Percentiles rank a stretch among this genome's conserved stretches.
Evolutionary conservation across 1,140 invertebrate genomes (phyloP).

Genomic region (Tyrophagus putrescentiae): DNA sequence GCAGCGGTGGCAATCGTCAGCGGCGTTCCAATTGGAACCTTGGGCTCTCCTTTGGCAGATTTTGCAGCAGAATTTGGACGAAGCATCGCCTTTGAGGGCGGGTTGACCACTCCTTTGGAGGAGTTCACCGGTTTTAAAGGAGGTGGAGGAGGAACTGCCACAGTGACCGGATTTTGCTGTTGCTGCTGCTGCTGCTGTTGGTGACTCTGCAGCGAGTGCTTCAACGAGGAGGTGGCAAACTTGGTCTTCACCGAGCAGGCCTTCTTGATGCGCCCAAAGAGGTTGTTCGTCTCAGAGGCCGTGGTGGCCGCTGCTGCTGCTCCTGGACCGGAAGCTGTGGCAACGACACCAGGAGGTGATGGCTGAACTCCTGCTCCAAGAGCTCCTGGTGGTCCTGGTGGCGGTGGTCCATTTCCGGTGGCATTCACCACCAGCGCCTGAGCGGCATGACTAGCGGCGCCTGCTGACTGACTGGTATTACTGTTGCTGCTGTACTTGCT

Average conservation of each 20-base stretch:
- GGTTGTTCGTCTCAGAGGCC: too few relatives aligned
- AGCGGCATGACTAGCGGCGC: too few relatives aligned
- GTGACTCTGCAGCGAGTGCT: neutral
- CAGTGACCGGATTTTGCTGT: neutral
- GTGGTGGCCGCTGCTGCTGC: too few relatives aligned
- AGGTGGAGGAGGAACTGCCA: neutral
- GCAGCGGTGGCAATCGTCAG: neutral
- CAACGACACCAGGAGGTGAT: too few relatives aligned
- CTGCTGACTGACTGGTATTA: too few relatives aligned
- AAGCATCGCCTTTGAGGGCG: neutral
- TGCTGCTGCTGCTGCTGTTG: neutral
- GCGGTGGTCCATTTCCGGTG: too few relatives aligned
- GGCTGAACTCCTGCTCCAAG: too few relatives aligned
- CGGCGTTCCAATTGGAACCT: neutral
- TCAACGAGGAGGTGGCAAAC: neutral
- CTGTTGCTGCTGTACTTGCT: too few relatives aligned
- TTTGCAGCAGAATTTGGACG: neutral
- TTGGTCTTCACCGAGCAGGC: constrained; percentile 3
- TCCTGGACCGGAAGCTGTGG: too few relatives aligned
- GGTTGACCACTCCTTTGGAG: neutral
- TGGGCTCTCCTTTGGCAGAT: neutral
- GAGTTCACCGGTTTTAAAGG: neutral
- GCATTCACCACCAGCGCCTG: too few relatives aligned
- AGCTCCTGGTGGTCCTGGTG: too few relatives aligned
- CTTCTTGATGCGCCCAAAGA: constrained; percentile 12